Percentiles rank a stretch among this genome's conserved stretches.
These are phyloP conservation scores for Zingel zingel DNA, from an alignment of 2,113 vertebrate genomes.

Conservation along the genomic window DNA sequence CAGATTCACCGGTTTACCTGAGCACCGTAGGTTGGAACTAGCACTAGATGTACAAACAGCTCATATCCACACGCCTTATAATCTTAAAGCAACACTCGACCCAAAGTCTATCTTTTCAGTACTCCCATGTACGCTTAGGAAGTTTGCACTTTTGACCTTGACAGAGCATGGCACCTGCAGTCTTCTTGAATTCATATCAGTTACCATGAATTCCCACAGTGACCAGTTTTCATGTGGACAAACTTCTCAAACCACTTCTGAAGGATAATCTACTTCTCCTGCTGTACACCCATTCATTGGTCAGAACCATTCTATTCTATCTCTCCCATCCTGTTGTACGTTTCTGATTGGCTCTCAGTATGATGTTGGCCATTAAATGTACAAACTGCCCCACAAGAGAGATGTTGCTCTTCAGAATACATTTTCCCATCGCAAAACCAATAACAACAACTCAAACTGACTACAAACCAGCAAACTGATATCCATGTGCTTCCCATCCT, in stretches of 20 bases:
- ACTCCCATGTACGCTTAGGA: not conserved
- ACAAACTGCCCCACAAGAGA: too few relatives aligned
- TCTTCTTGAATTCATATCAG: constrained; percentile 17
- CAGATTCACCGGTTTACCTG: constrained; percentile 75
- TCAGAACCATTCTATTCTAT: not conserved
- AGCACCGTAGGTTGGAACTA: constrained; percentile 53
- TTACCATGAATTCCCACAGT: not conserved
- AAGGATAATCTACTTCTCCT: not conserved
- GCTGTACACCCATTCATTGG: not conserved
- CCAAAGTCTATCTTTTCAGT: not conserved
- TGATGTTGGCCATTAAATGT: too few relatives aligned
- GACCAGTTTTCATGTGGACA: constrained; percentile 6
- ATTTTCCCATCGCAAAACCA: too few relatives aligned
- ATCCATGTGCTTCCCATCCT: too few relatives aligned
- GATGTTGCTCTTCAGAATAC: too few relatives aligned
- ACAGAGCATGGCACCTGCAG: not conserved
- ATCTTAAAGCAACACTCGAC: constrained; percentile 32
- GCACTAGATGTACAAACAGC: constrained; percentile 35
- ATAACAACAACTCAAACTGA: too few relatives aligned
- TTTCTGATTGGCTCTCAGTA: not conserved
- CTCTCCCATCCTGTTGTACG: not conserved
- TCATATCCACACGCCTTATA: constrained; percentile 1
- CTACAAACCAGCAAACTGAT: too few relatives aligned
- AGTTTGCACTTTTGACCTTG: constrained; percentile 21
- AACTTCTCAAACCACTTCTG: not conserved